Conservation (phyloP, 2,113 vertebrate genomes). For the Coracopsis vasa region DNA sequence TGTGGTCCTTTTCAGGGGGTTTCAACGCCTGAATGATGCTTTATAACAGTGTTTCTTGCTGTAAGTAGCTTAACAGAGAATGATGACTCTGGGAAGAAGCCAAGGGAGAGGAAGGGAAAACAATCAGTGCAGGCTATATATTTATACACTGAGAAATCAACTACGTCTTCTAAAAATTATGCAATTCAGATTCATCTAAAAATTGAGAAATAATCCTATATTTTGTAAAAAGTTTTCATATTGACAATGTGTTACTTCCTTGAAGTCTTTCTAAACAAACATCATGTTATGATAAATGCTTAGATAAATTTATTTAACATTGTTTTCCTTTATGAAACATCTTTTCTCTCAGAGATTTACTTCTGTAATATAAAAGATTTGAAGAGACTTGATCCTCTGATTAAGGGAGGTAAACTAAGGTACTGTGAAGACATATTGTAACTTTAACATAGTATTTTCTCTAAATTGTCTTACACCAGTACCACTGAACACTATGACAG, state of each 20-base stretch:
- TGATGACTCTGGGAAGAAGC: background rate
- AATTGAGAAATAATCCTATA: background rate
- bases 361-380: background rate
- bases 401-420: background rate
- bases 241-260: background rate
- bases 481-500: background rate
- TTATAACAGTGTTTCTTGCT: background rate
- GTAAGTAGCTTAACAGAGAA: background rate
- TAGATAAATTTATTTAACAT: background rate
- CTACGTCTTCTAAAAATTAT: background rate
- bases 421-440: background rate
- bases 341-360: background rate
- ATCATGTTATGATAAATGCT: background rate
- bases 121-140: background rate
- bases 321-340: background rate
- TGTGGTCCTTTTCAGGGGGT: background rate
- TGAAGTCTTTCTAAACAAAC: background rate
- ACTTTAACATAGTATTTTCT: background rate
- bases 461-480: background rate
- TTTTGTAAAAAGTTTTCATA: background rate
- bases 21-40: background rate
- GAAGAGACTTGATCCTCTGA: background rate
- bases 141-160: background rate
- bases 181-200: background rate
- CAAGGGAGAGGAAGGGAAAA: background rate